These are phyloP conservation scores for Philotrypesis tridentata DNA, from an alignment of 1,140 invertebrate species.

Conservation along the genomic window DNA sequence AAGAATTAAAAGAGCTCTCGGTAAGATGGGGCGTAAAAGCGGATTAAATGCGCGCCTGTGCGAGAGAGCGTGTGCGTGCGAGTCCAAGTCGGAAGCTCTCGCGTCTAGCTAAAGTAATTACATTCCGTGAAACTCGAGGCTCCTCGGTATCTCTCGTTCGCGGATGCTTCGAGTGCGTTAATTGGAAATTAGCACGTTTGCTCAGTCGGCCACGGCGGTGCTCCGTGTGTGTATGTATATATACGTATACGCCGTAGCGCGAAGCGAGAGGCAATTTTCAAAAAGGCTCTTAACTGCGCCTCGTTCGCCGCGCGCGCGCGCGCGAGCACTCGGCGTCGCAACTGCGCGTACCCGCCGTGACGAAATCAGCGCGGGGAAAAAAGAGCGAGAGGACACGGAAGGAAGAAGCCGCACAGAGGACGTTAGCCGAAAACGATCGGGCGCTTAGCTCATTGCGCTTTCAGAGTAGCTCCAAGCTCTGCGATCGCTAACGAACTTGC, in stretches of 20 bases:
- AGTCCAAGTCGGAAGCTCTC: no score
- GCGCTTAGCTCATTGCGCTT: slow-evolving; percentile 27
- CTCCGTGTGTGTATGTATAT: no score
- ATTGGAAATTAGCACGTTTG: slow-evolving; percentile 23
- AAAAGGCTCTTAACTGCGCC: background rate
- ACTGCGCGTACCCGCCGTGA: background rate
- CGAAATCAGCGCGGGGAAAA: background rate
- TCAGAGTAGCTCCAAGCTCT: background rate
- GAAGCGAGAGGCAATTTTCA: background rate
- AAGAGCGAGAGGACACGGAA: background rate
- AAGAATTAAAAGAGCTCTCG: background rate
- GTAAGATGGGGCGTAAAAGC: background rate
- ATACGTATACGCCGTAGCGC: background rate
- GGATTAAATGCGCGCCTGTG: no score
- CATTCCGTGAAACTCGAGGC: slow-evolving; percentile 11
- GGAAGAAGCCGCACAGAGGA: background rate
- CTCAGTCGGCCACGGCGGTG: background rate
- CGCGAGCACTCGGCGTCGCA: background rate
- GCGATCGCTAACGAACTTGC: slow-evolving; percentile 46
- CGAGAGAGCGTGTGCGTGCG: no score
- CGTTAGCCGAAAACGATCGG: slow-evolving; percentile 24
- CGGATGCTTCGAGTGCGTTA: background rate
- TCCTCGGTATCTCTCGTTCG: background rate
- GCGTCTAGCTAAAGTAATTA: background rate
- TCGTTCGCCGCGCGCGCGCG: background rate